phyloP scores from a whole-genome alignment of 2,888 invertebrate genomes.

The Cantharis rufa region DNA sequence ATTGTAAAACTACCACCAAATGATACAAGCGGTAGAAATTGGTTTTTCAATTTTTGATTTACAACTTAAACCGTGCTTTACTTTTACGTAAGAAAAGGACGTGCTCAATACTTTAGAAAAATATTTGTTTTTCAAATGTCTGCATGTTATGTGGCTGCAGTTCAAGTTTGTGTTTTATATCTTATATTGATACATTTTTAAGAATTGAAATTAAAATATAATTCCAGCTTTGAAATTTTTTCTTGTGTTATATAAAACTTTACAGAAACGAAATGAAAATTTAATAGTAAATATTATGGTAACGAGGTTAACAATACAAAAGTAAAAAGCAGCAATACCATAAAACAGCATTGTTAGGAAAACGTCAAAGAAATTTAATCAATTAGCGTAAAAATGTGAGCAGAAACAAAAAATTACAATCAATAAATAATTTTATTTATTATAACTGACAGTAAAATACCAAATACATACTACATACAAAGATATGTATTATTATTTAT shows the following conservation, averaged over 20 bases:
- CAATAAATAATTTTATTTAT: neutral
- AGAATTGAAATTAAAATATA: no score
- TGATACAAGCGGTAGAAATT: neutral
- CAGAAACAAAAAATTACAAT: neutral
- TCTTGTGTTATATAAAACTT: no score
- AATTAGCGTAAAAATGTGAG: neutral
- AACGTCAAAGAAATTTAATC: neutral
- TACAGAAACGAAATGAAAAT: no score
- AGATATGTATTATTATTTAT: neutral
- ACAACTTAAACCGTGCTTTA: neutral
- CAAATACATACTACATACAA: no score
- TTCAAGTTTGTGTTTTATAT: no score
- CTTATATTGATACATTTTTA: no score
- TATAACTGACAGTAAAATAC: neutral
- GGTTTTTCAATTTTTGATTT: neutral
- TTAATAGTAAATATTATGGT: neutral
- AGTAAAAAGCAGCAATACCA: neutral
- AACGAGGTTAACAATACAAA: neutral
- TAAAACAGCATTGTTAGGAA: neutral
- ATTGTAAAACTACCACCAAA: neutral
- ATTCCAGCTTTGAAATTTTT: no score
- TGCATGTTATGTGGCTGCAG: neutral
- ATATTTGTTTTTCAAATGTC: neutral
- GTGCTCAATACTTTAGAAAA: neutral
- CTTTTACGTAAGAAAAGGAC: neutral